These are phyloP conservation scores for Noctua janthe DNA, from an alignment of 2,888 invertebrate genomes.

Conservation along the genomic window DNA sequence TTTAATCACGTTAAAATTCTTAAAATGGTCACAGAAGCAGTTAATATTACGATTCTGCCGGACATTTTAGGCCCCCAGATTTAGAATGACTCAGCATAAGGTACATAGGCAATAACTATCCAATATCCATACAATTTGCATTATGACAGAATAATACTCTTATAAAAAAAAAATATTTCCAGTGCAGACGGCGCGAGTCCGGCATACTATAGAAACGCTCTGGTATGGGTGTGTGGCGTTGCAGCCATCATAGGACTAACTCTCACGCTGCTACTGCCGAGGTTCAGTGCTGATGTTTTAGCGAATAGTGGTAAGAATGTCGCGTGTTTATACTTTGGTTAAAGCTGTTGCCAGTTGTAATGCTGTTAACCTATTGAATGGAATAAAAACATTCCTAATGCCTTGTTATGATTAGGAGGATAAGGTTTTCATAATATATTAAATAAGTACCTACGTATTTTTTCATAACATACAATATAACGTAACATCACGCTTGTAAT, in stretches of 20 bases:
- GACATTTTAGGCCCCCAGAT: too few relatives aligned
- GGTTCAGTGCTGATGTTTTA: conserved; percentile 68
- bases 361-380: not conserved
- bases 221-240: conserved; percentile 84
- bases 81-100: too few relatives aligned
- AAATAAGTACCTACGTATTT: not conserved
- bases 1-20: too few relatives aligned
- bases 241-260: conserved; percentile 79
- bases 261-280: conserved; percentile 80
- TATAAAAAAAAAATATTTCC: conserved; percentile 32
- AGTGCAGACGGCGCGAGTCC: conserved; percentile 81
- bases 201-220: conserved; percentile 80
- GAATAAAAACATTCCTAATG: not conserved
- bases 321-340: not conserved
- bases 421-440: conserved; percentile 1
- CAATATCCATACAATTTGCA: not conserved
- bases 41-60: too few relatives aligned
- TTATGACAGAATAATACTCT: not conserved
- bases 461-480: not conserved
- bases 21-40: too few relatives aligned
- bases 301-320: conserved; percentile 70
- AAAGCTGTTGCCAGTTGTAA: not conserved
- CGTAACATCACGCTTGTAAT: not conserved
- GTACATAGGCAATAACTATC: not conserved
- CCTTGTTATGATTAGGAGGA: not conserved